Evolutionary conservation across 35 echinoderm and acorn worm species (phyloP).

Genomic region (Anneissia japonica): DNA sequence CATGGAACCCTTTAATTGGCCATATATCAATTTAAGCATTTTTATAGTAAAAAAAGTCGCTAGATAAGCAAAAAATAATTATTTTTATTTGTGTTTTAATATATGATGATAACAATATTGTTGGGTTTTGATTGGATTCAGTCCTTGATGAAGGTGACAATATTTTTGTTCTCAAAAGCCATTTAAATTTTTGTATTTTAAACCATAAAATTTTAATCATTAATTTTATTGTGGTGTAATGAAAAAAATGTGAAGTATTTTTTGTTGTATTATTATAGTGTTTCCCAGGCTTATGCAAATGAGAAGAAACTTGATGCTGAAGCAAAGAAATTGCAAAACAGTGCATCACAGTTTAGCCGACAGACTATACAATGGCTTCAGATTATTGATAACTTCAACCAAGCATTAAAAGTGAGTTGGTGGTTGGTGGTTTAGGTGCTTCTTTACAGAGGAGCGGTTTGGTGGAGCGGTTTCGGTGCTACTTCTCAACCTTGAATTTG

Average conservation of each 20-base stretch:
- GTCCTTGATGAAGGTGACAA: neutral
- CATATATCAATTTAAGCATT: too few species aligned
- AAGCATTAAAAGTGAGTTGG: conserved; percentile 80
- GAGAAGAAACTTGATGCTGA: conserved; percentile 90
- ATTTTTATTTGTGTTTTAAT: neutral
- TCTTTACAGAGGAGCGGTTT: too few species aligned
- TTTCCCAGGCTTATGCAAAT: conserved; percentile 84
- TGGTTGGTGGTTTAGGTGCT: too few species aligned
- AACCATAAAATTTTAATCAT: neutral
- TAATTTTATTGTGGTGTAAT: too few species aligned
- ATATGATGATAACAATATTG: neutral
- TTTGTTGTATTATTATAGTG: conserved; percentile 29
- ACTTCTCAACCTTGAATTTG: too few species aligned
- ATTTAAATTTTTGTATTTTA: neutral
- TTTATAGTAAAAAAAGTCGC: too few species aligned
- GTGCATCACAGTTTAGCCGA: conserved; percentile 91
- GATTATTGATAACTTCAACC: conserved; percentile 86
- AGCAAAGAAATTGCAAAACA: conserved; percentile 88
- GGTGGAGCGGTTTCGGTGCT: too few species aligned
- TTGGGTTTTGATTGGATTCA: neutral
- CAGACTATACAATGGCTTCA: conserved; percentile 93
- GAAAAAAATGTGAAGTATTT: neutral
- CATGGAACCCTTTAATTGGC: too few species aligned
- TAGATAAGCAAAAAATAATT: neutral
- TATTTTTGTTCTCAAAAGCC: neutral